Base-by-base conservation (phyloP, 2,888 invertebrate genomes). In the Drosophila dives region DNA sequence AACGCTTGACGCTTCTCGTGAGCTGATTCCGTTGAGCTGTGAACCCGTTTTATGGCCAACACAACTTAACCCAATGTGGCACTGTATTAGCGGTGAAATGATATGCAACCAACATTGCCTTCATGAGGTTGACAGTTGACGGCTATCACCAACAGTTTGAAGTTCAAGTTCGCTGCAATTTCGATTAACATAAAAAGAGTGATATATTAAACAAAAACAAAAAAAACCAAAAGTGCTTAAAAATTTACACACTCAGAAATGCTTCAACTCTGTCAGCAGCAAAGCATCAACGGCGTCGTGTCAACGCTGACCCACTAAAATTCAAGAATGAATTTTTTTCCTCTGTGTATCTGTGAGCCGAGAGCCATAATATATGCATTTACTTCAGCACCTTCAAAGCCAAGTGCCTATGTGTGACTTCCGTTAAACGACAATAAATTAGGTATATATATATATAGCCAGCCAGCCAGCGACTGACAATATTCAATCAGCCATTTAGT, bases 81-180 rank as follows among this genome's bases (percentile, higher is more conserved):
- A 32, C 50, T 42, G 48, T 45, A 67, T 59, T 38, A 72, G 54
- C 42, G 54, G 54, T 23, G 48, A 11, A 72, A 34, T 29, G 36
- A 64, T 74, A 66, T 55, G 61, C 64, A 51, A 33, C 29, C 38
- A 54, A 45, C 45, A 83, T 67, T 63, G 70, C 61, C 54, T 38
- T 56, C 68, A 59, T 75, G 56, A 68, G 69, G 68, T 67, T 80
- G 42, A 15, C 32, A 40, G 56, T 42, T 56, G 80, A 58, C 60
- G 65, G 65, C 77, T 62, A 50, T 77, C 75, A 75, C 78, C 80
- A 77, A 60, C 83, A 66, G 78, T 79, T 79, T 89, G 89, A 90
- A 90, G 90, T 90, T 90, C 90, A 90, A 90, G 91, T 89, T 90
- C 90, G 82, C 62, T 81, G 80, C 85, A 90, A 83, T 88, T 81